Evolutionary conservation across 2,113 vertebrate species (phyloP).

Genomic region (Jacana jacana): DNA sequence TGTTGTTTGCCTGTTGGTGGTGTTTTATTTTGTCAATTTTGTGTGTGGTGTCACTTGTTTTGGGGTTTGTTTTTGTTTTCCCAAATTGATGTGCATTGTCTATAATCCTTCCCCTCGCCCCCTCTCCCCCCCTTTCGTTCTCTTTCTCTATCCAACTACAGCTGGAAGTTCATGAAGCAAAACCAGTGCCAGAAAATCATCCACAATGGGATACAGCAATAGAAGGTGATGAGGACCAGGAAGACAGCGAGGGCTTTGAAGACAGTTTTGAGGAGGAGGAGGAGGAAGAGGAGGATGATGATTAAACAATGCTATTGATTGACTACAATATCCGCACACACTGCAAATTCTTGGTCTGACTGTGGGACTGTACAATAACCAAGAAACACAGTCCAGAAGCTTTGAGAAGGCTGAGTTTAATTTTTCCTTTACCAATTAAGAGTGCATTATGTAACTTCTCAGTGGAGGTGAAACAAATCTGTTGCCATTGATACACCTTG

Average conservation of each 20-base stretch:
- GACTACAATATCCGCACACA: constrained; percentile 63
- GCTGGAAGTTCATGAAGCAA: constrained; percentile 98
- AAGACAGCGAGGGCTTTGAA: constrained; percentile 98
- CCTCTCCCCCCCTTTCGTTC: background rate
- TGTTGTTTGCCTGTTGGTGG: background rate
- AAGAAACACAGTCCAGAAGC: constrained; percentile 68
- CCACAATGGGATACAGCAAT: constrained; percentile 97
- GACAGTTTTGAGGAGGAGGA: constrained; percentile 98
- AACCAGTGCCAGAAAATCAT: constrained; percentile 96
- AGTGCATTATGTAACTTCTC: constrained; percentile 71
- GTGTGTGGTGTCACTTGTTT: background rate
- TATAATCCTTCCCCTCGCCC: background rate
- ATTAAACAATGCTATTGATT: constrained; percentile 58
- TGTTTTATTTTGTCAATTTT: background rate
- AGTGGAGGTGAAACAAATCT: constrained; percentile 61
- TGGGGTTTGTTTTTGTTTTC: background rate
- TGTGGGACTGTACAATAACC: constrained; percentile 70
- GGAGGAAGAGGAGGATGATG: constrained; percentile 84
- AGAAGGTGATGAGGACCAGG: constrained; percentile 98
- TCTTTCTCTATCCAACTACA: constrained; percentile 35
- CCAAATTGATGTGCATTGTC: background rate
- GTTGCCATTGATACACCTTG: constrained; percentile 67
- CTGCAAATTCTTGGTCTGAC: constrained; percentile 69
- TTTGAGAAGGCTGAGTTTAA: constrained; percentile 66
- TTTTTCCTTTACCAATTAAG: constrained; percentile 72